phyloP scores from a whole-genome alignment of 1,140 invertebrate species.

The Euschistus heros region DNA sequence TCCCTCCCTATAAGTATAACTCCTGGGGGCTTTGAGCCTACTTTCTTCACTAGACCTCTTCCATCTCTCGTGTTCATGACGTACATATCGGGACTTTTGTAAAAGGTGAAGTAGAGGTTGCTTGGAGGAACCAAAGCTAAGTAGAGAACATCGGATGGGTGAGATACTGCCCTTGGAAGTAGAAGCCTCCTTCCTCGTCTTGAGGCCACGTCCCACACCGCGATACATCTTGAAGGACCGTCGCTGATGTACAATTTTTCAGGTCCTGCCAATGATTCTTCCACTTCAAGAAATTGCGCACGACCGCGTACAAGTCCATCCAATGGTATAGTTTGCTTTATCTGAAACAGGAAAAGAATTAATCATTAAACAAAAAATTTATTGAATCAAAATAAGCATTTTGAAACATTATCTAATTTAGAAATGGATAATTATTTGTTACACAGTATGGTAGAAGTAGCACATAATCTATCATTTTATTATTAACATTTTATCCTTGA shows the following conservation, averaged over 20 bases:
- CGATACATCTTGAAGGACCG: slow-evolving; percentile 45
- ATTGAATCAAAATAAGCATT: too few species aligned
- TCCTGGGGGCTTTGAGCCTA: slow-evolving; percentile 40
- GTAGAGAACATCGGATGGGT: slow-evolving; percentile 46
- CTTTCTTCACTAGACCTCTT: slow-evolving; percentile 29
- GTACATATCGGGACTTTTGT: slow-evolving; percentile 43
- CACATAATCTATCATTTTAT: too few species aligned
- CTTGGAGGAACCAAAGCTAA: slow-evolving; percentile 41
- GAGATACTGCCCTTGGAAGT: slow-evolving; percentile 32
- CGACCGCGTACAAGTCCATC: slow-evolving; percentile 29
- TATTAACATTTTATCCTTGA: too few species aligned
- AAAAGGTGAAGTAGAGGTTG: slow-evolving; percentile 45
- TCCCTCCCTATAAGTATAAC: slow-evolving; percentile 42
- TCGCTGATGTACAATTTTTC: slow-evolving; percentile 44
- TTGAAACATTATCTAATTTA: too few species aligned
- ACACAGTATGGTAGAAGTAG: too few species aligned
- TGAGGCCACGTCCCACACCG: slow-evolving; percentile 48
- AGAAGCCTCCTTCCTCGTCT: slow-evolving; percentile 36
- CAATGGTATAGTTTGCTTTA: slow-evolving; percentile 3
- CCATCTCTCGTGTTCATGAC: slow-evolving; percentile 42
- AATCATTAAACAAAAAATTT: too few species aligned
- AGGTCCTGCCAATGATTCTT: slow-evolving; percentile 39
- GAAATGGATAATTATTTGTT: too few species aligned
- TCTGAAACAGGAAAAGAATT: slow-evolving; percentile 9
- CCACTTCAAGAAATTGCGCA: slow-evolving; percentile 50